Percentiles rank a stretch among this genome's conserved stretches.
Evolutionary conservation across 2,888 invertebrate species (phyloP).

Genomic region (Abscondita cerata): DNA sequence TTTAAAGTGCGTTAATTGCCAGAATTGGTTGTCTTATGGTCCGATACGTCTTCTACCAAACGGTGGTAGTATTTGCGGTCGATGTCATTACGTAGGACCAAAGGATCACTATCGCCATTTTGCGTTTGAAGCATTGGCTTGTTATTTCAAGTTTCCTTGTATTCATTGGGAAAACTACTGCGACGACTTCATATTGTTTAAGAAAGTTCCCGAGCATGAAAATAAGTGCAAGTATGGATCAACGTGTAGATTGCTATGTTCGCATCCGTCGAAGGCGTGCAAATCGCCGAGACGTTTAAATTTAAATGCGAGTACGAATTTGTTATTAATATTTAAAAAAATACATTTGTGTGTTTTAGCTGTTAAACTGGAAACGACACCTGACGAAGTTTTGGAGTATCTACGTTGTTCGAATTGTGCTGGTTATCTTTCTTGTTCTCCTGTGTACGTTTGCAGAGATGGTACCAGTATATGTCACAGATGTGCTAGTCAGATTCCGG

Average conservation of each 20-base stretch:
- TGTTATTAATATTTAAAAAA: background rate
- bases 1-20: constrained; percentile 51
- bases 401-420: constrained; percentile 52
- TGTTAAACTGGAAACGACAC: constrained; percentile 44
- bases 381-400: constrained; percentile 47
- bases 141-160: constrained; percentile 53
- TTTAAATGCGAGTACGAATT: constrained; percentile 42
- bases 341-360: constrained; percentile 42
- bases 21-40: constrained; percentile 51
- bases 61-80: constrained; percentile 51
- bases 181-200: constrained; percentile 47
- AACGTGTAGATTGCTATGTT: constrained; percentile 46
- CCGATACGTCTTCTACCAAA: constrained; percentile 51
- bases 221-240: constrained; percentile 47
- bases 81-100: constrained; percentile 43
- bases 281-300: constrained; percentile 46
- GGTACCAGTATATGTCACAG: constrained; percentile 53
- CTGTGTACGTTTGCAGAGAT: constrained; percentile 48
- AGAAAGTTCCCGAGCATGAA: constrained; percentile 51
- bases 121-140: constrained; percentile 52
- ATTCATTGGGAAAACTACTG: constrained; percentile 51
- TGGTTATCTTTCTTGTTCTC: constrained; percentile 50
- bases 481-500: constrained; percentile 48
- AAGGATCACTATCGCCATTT: constrained; percentile 44
- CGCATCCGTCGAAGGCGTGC: constrained; percentile 46